Evolutionary conservation across 37 sponge, comb jelly and placozoan species (phyloP), one percentile per base, ranked within the genome.

Genomic region (Ianthella basta): DNA sequence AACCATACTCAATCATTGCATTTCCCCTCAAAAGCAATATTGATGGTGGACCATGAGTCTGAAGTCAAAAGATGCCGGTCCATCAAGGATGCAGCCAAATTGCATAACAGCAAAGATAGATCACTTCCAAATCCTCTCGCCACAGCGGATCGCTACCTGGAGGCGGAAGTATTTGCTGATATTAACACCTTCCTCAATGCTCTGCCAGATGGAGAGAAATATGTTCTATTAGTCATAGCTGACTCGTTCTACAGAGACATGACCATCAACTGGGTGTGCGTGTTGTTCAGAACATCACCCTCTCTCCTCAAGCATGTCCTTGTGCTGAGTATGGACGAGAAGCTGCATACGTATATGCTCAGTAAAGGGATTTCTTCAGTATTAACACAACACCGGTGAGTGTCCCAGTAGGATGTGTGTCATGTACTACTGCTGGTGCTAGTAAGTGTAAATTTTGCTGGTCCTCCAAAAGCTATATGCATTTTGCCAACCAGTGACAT

Each of bases 241-340:
- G 40, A 40, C 54, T 40, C n/a, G 13, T 53, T 50, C 44, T 75
- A 75, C 16, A 1, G 1, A 16, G 4, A 53, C n/a, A 24, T 75
- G n/a, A 75, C 54, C n/a, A 21, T 75, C 15, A 75, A 75, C 78
- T 75, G 78, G 78, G 6, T 75, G 44, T 75, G 78, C 39, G 78
- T 50, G 8, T 3, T 75, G 44, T 8, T 15, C 24, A 75, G 40
- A 41, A 75, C 37, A 16, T 40, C 37, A 1, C 54, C 78, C 53
- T 20, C 23, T 19, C 1, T 75, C 3, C 16, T 21, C n/a, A 24
- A 75, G 44, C 78, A 75, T 23, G 54, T 75, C 25, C 44, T 75
- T 41, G 78, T 75, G 54, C 18, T 75, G 54, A 75, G 25, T 75
- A 24, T 75, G 78, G 78, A 75, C 54, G 15, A 12, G 44, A 50